Evolutionary conservation across 2,888 invertebrate species (phyloP), one percentile per base, ranked within the genome.

Genomic region (Archips crataeganus): DNA sequence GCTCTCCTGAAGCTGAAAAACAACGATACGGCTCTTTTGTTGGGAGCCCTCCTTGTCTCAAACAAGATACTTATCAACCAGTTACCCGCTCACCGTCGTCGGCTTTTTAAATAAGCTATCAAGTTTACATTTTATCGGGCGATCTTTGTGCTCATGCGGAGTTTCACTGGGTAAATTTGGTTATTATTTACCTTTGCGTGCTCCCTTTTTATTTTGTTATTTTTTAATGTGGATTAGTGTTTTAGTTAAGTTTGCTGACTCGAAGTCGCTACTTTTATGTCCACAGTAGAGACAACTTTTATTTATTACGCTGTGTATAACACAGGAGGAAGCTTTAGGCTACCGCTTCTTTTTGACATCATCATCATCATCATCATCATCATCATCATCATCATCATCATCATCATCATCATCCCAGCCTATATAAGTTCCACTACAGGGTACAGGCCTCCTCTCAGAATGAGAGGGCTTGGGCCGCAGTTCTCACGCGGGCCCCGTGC

Each of bases 51-150:
- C 89, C 92, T 93, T 93, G 92, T 92, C 88, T 93, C 87, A 85
- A 88, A 90, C 89, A 84, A 88, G 91, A 92, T 92, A 88, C 87
- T 91, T 91, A 93, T 92, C 93, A 87, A 86, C 83, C 84, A 86
- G 88, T 91, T 90, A 89, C 90, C 88, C 86, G 90, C 87, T 90
- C 90, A 91, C 92, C 90, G 90, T 82, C 84, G 83, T 84, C 82
- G 83, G 85, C 81, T 87, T 88, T 88, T 89, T 88, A 84, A 85
- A 89, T 86, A 86, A 87, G 84, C 82, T 80, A 75, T 79, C 82
- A 78, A 81, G 78, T 82, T 85, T 76, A 78, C 78, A 77, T 80
- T 79, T 79, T 77, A 78, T 76, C 75, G 54, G 59, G 4, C 34
- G 32, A 75, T 71, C 71, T 71, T 39, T 13, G 54, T 49, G 66